These are phyloP conservation scores for Noturus placidus DNA, from an alignment of 2,113 vertebrate genomes.

Conservation along the genomic window DNA sequence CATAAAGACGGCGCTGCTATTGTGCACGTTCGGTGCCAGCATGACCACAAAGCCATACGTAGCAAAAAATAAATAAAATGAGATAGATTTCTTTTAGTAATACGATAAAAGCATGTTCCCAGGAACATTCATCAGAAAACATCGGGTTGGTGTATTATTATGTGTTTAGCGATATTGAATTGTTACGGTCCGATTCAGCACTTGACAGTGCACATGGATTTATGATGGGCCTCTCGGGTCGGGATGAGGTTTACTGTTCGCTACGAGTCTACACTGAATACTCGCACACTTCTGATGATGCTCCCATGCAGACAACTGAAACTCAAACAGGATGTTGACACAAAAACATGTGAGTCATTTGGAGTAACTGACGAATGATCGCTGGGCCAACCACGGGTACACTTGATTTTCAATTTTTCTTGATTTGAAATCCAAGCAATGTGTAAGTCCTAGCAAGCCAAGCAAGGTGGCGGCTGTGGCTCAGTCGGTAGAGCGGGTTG, in stretches of 20 bases:
- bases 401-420: background rate
- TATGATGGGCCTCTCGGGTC: background rate
- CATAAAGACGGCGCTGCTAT: conserved; percentile 35
- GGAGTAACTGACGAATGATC: background rate
- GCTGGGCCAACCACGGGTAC: background rate
- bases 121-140: background rate
- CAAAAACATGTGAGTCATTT: background rate
- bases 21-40: conserved; percentile 26
- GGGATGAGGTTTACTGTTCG: background rate
- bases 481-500: too few species aligned
- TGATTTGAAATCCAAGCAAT: background rate
- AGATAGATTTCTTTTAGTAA: conserved; percentile 10
- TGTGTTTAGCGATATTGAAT: background rate
- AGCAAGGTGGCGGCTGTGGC: too few species aligned
- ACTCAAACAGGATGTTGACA: background rate
- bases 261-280: background rate
- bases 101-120: background rate
- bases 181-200: background rate
- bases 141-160: background rate
- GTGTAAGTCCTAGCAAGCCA: too few species aligned
- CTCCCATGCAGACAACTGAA: background rate
- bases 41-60: conserved; percentile 16
- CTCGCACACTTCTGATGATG: background rate
- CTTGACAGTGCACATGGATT: background rate
- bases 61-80: background rate